Base-by-base conservation (phyloP, 2,113 vertebrate genomes). In the Callipepla squamata region DNA sequence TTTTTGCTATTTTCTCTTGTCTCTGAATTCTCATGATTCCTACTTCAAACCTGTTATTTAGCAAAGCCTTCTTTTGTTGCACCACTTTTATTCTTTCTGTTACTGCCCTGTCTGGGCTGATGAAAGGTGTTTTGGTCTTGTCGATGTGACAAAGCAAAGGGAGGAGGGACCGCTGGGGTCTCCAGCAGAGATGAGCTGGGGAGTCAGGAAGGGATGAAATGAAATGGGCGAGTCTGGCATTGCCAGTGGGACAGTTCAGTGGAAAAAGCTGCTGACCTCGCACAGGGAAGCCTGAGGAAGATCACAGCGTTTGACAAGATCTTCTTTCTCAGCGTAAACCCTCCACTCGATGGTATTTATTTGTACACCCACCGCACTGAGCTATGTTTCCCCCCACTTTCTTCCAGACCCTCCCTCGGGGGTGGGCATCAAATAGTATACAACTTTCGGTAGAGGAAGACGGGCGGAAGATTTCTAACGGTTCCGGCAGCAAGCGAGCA, bases 391-490 rank as follows among this genome's bases (percentile, higher is more conserved):
- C 25, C 40, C 40, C 34, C 2, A 2, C 16, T 51, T 22, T n/a
- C 2, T 34, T 18, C 10, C 77, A 44, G 9, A 45, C 50, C 44
- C 63, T 45, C 50, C 40, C 55, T 45, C 50, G 36, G 5, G 7
- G 47, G 34, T 3, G 5, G 32, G 32, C 68, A 84, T 4, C 44
- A n/a, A 32, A 93, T 7, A 2, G 34, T 25, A 3, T 4, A 51
- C 36, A 87, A 94, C 90, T 92, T 82, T 85, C 3, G 11, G n/a
- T 50, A 45, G 59, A 68, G 30, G n/a, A 91, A 92, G 65, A 85
- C 34, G 75, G 75, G 5, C 4, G 5, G 70, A 65, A 19, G 44
- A 67, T 70, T 80, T 32, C 36, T 16, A 47, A 2, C 14, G 30
- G 4, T 67, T 45, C 40, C 23, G 57, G 85, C 36, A 55, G 69